phyloP scores from a whole-genome alignment of 1,140 invertebrate genomes.

The Caenorhabditis brenneri region DNA sequence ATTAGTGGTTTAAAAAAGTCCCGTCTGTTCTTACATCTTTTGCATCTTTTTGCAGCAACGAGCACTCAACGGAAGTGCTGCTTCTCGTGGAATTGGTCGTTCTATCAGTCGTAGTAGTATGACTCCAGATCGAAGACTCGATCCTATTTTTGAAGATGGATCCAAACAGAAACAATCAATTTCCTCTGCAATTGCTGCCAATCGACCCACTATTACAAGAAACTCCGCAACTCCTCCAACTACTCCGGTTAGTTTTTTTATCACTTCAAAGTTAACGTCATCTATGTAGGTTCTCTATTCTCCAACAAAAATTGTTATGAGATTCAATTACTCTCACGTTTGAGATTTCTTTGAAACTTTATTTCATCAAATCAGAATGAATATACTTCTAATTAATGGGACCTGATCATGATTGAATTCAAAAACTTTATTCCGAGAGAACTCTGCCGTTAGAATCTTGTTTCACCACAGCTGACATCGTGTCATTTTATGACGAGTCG shows the following conservation, averaged over 20 bases:
- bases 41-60: constrained; percentile 20
- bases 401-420: too few species aligned
- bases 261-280: too few species aligned
- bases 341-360: too few species aligned
- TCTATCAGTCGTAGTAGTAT: constrained; percentile 10
- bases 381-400: too few species aligned
- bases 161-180: constrained; percentile 11
- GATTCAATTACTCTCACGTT: too few species aligned
- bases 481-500: neutral
- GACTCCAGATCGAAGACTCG: constrained; percentile 45
- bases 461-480: neutral
- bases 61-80: constrained; percentile 15
- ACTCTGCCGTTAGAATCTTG: neutral
- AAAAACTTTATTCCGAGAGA: too few species aligned
- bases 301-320: too few species aligned
- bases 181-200: constrained; percentile 35
- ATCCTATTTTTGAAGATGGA: constrained; percentile 46
- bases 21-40: neutral
- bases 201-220: constrained; percentile 62
- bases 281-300: too few species aligned
- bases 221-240: constrained; percentile 60
- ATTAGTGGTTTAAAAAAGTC: neutral
- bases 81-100: constrained; percentile 6
- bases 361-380: too few species aligned
- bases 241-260: constrained; percentile 23